A percentile compares a stretch with the other conserved stretches of the same genome.
Evolutionary conservation across 2,888 invertebrate genomes (phyloP).

Genomic region (Heteropelma amictum): DNA sequence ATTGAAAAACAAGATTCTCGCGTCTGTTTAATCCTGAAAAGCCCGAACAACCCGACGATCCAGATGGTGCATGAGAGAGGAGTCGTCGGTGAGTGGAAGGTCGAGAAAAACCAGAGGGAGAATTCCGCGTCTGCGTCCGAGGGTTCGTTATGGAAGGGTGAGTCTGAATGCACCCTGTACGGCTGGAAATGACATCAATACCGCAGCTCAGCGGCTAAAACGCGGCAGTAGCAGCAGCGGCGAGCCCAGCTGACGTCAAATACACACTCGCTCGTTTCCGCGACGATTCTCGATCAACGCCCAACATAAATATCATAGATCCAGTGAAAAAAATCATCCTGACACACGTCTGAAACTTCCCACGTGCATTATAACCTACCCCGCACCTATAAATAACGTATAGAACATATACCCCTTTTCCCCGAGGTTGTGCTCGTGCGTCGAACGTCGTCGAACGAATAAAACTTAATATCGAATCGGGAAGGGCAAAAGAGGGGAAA

Average conservation of each 20-base stretch:
- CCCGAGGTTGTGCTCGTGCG: too few species aligned
- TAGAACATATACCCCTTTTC: too few species aligned
- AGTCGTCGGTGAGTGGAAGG: not conserved
- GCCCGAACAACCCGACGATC: too few species aligned
- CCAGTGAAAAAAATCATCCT: too few species aligned
- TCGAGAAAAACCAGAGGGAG: not conserved
- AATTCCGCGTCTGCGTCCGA: slow-evolving; percentile 42
- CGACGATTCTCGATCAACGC: too few species aligned
- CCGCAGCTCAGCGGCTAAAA: not conserved
- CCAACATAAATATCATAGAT: too few species aligned
- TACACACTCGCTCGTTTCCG: not conserved
- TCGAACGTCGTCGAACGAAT: not conserved
- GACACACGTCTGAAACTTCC: too few species aligned
- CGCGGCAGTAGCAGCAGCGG: not conserved
- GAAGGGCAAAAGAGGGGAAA: too few species aligned
- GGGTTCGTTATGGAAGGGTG: not conserved
- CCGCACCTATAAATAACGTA: too few species aligned
- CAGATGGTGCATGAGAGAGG: too few species aligned
- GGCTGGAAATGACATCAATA: slow-evolving; percentile 36
- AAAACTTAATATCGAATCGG: not conserved
- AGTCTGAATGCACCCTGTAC: not conserved
- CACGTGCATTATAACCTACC: too few species aligned
- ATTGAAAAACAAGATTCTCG: not conserved
- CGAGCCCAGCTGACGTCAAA: not conserved
- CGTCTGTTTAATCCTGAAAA: not conserved